Evolutionary conservation across 2,888 invertebrate genomes (phyloP).

Genomic region (Dendrolimus pini): DNA sequence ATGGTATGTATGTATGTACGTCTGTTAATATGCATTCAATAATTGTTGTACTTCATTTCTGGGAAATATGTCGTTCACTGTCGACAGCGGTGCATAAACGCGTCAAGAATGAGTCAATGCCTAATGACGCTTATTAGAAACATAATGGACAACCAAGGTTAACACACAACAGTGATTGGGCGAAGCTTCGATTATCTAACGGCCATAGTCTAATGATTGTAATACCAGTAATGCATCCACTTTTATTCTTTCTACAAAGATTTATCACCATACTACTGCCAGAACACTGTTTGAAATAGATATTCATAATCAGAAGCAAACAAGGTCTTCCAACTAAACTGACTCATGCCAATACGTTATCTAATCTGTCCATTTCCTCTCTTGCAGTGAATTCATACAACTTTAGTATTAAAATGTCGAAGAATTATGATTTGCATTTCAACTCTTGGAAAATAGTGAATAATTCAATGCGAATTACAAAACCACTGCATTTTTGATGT

Average conservation of each 20-base stretch:
- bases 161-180: constrained; percentile 23
- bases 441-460: too few species aligned
- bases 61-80: constrained; percentile 46
- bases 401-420: constrained; percentile 17
- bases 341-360: constrained; percentile 35
- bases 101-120: constrained; percentile 47
- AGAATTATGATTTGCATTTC: neutral
- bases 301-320: constrained; percentile 24
- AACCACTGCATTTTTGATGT: too few species aligned
- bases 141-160: constrained; percentile 47
- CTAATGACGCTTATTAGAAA: constrained; percentile 43
- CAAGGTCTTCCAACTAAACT: constrained; percentile 30
- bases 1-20: too few species aligned
- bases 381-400: constrained; percentile 20
- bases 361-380: constrained; percentile 43
- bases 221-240: neutral
- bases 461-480: too few species aligned
- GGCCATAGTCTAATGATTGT: neutral
- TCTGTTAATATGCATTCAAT: neutral
- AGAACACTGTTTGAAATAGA: constrained; percentile 7
- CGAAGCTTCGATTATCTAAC: neutral
- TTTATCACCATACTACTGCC: neutral
- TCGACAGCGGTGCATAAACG: constrained; percentile 41
- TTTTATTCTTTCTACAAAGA: neutral
- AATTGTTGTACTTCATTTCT: constrained; percentile 24